Percentiles rank a stretch among this genome's conserved stretches.
These are phyloP conservation scores for Petrocephalus microphthalmus DNA, from an alignment of 2,113 vertebrate genomes.

Conservation along the genomic window DNA sequence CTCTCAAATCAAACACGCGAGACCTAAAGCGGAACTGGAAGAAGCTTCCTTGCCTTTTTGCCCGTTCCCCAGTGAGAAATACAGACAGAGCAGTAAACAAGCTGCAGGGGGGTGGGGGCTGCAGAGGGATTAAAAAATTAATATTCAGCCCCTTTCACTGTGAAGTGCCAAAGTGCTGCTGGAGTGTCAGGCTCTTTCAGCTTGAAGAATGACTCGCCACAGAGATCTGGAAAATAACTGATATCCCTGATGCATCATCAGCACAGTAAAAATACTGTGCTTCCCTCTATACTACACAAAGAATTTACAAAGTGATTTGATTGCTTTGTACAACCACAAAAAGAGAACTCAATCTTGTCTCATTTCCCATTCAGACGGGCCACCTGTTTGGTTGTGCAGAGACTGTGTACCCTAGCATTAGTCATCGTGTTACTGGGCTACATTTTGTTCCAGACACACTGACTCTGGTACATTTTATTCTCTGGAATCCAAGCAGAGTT, in stretches of 20 bases:
- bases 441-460: not conserved
- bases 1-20: not conserved
- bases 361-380: not conserved
- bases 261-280: not conserved
- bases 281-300: not conserved
- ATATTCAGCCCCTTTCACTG: not conserved
- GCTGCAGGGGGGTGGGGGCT: not conserved
- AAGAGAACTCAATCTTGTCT: not conserved
- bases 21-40: not conserved
- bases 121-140: not conserved
- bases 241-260: not conserved
- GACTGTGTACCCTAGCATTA: not conserved
- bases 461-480: conserved; percentile 4
- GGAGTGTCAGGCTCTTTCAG: not conserved
- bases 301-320: not conserved
- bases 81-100: not conserved
- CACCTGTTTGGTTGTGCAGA: not conserved
- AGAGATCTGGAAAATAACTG: not conserved
- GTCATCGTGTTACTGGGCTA: not conserved
- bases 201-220: not conserved
- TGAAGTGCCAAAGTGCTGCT: not conserved
- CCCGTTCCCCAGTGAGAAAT: not conserved
- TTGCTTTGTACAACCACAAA: not conserved
- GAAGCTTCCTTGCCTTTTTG: not conserved
- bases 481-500: not conserved